Percentiles rank a stretch among this genome's conserved stretches.
Evolutionary conservation across 1,140 invertebrate genomes (phyloP).

Genomic region (Olivierus martensii): DNA sequence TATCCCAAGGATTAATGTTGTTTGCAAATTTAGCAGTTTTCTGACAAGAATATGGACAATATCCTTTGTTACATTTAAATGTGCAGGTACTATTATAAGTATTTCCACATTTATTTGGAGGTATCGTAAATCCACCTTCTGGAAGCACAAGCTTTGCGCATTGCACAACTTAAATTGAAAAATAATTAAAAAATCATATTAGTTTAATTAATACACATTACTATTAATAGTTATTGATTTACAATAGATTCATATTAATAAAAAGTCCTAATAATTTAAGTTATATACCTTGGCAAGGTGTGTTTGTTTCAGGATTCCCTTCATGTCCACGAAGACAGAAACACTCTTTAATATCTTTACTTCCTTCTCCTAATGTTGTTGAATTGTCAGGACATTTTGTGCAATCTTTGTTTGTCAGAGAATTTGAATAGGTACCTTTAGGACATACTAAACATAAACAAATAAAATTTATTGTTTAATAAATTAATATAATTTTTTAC

Average conservation of each 20-base stretch:
- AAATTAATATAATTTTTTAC: too few relatives aligned
- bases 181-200: background rate
- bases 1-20: background rate
- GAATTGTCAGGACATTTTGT: constrained; percentile 4
- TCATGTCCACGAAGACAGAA: constrained; percentile 1
- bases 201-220: background rate
- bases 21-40: background rate
- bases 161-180: constrained; percentile 6
- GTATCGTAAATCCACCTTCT: constrained; percentile 4
- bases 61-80: constrained; percentile 10
- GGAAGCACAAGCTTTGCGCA: constrained; percentile 4
- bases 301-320: background rate
- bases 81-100: constrained; percentile 1
- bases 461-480: too few relatives aligned
- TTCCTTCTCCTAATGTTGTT: background rate
- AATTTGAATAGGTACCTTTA: too few relatives aligned
- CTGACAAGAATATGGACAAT: constrained; percentile 10
- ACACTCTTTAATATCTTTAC: background rate
- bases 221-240: background rate
- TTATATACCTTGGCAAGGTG: background rate
- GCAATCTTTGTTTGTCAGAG: background rate
- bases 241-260: too few relatives aligned
- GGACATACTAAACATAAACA: too few relatives aligned
- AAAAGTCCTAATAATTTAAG: too few relatives aligned
- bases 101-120: constrained; percentile 1